Evolutionary conservation across 2,888 invertebrate species (phyloP), one percentile per base, ranked within the genome.

Genomic region (Amphipyra berbera): DNA sequence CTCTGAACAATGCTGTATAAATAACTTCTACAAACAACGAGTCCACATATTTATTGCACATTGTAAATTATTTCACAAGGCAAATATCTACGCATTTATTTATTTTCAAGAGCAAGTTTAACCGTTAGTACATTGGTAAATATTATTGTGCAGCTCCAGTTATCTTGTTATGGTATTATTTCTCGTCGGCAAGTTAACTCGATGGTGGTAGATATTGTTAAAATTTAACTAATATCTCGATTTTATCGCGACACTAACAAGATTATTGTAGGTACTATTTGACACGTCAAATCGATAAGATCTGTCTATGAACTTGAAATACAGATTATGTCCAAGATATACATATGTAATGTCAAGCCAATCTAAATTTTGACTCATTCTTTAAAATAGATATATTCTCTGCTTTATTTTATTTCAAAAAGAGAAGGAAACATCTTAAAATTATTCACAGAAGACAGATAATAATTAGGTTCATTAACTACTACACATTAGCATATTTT

Each of bases 241-340:
- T 38, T 33, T 58, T 62, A 68, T 69, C 71, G 50, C 45, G 59
- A 71, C 71, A 76, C 35, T 71, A 55, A 58, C n/a, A 33, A 73
- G 61, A 70, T 76, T 61, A 67, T 60, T 53, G n/a, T n/a, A n/a
- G 45, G 42, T 58, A 47, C 33, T 61, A 42, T 54, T n/a, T 66
- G 66, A 49, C 64, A 70, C 9, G 59, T 55, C 46, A 57, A 52
- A 44, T 47, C 15, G 76, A 78, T 82, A 79, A 78, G 71, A 74
- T 70, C 65, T 71, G 73, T 78, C 72, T 73, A 57, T 83, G 83
- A 84, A 83, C 82, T 82, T 83, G 80, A 79, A 81, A 76, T 49
- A 55, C 10, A 59, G 61, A 68, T 73, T 60, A 48, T 48, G 46
- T 70, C 35, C 64, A 61, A 27, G 40, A 50, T 52, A 40, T n/a